Evolutionary conservation across 2,888 invertebrate genomes (phyloP), one percentile per base, ranked within the genome.

Genomic region (Antheraea yamamai): DNA sequence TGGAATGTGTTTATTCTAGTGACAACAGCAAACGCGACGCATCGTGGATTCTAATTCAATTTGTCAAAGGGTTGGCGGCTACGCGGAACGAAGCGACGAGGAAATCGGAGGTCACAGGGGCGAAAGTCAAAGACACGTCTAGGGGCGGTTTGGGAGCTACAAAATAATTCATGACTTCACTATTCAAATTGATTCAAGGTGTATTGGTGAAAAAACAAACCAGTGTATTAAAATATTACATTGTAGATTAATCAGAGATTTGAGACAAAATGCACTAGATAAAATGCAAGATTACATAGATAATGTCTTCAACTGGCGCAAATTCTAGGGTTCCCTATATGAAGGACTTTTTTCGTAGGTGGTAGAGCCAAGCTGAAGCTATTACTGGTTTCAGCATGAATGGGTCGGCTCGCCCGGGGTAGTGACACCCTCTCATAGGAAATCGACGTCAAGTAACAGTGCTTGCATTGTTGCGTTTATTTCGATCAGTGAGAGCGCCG

Each of bases 31-130:
- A 79, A 80, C 79, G 80, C 76, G 77, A 83, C 82, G 80, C 82
- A 83, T 81, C 86, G 84, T 81, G 85, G 87, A 87, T 85, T 84
- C 88, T 89, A 91, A 91, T 93, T 93, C 91, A 92, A 93, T 93
- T 92, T 90, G 83, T 85, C 86, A 89, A 91, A 92, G 93, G 93
- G 93, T 93, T 93, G 92, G 84, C 91, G 91, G 87, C 88, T 88
- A 91, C 88, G 92, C 92, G 92, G 87, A 91, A 92, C 87, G 87
- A 85, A 83, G 76, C 78, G 76, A 74, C 47, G 75, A 75, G 76
- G 80, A 80, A 80, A 80, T 77, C 79, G 77, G 82, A 79, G 80
- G 76, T 77, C 77, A 80, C 80, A 86, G 84, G 83, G 82, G 82
- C 81, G 79, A 84, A 85, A 88, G 87, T 88, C 89, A 90, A 91